phyloP scores from a whole-genome alignment of 2,888 invertebrate species.

The Leptinotarsa peninsularis region DNA sequence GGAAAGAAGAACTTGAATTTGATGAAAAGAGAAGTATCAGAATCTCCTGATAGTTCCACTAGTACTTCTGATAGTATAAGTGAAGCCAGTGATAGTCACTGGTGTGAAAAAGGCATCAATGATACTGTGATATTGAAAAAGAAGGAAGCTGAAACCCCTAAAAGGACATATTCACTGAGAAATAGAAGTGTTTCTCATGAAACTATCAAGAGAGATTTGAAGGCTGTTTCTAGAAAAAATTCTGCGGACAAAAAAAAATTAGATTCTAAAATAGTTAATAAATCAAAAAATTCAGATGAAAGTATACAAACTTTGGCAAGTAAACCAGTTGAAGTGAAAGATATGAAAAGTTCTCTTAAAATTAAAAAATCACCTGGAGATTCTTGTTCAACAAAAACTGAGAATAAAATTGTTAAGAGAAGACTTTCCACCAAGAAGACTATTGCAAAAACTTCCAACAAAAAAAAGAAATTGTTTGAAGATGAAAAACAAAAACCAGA shows the following conservation, averaged over 20 bases:
- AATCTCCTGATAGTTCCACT: conserved; percentile 31
- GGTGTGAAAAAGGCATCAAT: conserved; percentile 39
- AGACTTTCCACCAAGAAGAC: background rate
- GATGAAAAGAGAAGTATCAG: conserved; percentile 43
- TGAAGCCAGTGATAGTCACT: conserved; percentile 21
- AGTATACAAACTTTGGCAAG: background rate
- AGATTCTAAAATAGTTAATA: background rate
- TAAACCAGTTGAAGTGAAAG: background rate
- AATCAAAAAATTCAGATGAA: background rate
- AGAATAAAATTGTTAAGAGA: no score
- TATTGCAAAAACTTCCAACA: background rate
- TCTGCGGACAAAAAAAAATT: background rate
- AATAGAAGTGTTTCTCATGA: conserved; percentile 29
- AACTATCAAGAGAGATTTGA: background rate
- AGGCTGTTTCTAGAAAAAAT: background rate
- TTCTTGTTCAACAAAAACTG: background rate
- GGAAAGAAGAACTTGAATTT: conserved; percentile 61
- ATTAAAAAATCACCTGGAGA: background rate
- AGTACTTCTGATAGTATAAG: conserved; percentile 10
- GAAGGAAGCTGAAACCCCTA: conserved; percentile 31
- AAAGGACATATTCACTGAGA: conserved; percentile 38
- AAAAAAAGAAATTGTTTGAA: background rate
- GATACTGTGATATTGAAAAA: conserved; percentile 48
- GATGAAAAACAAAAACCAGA: background rate
- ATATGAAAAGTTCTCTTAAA: background rate